These are phyloP conservation scores for Archaeoteleia sp. DNA, from an alignment of 2,888 invertebrate genomes.

Conservation along the genomic window DNA sequence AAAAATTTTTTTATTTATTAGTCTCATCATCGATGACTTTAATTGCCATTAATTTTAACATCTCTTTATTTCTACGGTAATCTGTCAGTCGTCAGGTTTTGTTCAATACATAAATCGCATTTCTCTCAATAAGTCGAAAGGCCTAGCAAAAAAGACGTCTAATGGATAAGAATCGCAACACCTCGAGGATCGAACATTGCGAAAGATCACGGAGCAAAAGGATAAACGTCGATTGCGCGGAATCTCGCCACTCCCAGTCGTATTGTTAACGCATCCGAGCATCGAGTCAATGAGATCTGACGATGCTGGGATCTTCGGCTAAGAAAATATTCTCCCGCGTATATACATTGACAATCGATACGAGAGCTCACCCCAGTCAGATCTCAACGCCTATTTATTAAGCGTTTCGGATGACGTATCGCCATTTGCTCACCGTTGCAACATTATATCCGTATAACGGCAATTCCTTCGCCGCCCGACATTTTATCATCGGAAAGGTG, in stretches of 20 bases:
- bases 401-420: slow-evolving; percentile 37
- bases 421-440: slow-evolving; percentile 31
- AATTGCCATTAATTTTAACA: slow-evolving; percentile 4
- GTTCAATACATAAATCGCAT: slow-evolving; percentile 39
- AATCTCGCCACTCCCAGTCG: slow-evolving; percentile 44
- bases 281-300: slow-evolving; percentile 35
- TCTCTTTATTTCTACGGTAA: slow-evolving; percentile 27
- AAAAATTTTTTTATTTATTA: slow-evolving; percentile 17
- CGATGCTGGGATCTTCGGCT: slow-evolving; percentile 22
- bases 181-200: slow-evolving; percentile 39
- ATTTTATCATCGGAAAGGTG: slow-evolving; percentile 29
- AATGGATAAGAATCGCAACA: slow-evolving; percentile 46
- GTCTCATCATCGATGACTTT: slow-evolving; percentile 23
- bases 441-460: slow-evolving; percentile 31
- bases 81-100: slow-evolving; percentile 48
- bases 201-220: slow-evolving; percentile 33
- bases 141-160: slow-evolving; percentile 31
- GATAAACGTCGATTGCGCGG: slow-evolving; percentile 31
- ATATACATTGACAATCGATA: slow-evolving; percentile 43
- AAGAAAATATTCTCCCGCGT: slow-evolving; percentile 35
- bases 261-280: slow-evolving; percentile 43
- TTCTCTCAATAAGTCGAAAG: slow-evolving; percentile 40
- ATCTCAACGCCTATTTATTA: slow-evolving; percentile 42
- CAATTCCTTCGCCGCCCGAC: slow-evolving; percentile 29
- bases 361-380: slow-evolving; percentile 16